These are phyloP conservation scores for Lepidurus apus DNA, from an alignment of 1,140 invertebrate species.

Conservation along the genomic window DNA sequence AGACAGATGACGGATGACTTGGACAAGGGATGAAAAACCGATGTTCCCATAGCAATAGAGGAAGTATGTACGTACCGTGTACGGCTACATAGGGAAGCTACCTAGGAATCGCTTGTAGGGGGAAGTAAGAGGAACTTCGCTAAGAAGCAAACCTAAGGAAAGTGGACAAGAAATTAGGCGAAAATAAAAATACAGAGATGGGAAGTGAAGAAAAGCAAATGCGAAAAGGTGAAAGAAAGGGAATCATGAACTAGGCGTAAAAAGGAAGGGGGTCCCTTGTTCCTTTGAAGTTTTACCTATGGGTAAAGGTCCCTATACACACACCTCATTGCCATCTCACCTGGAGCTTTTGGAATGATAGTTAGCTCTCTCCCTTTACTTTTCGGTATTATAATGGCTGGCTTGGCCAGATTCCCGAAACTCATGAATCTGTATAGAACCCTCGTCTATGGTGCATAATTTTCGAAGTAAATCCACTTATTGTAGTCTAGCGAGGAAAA, in stretches of 20 bases:
- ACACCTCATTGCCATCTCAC: neutral
- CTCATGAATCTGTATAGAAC: too few species aligned
- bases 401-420: neutral
- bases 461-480: too few species aligned
- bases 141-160: neutral
- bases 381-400: neutral
- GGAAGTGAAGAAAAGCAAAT: neutral
- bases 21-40: neutral
- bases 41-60: neutral
- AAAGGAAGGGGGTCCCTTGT: neutral
- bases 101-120: neutral
- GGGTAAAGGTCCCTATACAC: neutral
- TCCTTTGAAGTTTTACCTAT: neutral
- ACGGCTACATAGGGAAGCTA: neutral
- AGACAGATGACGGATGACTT: constrained; percentile 21
- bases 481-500: too few species aligned
- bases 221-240: neutral
- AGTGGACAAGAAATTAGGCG: neutral
- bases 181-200: neutral
- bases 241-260: neutral
- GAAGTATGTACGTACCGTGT: neutral
- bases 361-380: too few species aligned
- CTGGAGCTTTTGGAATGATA: neutral
- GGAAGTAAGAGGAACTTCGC: neutral
- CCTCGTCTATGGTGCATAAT: too few species aligned